Conservation (phyloP, 1,140 invertebrate species). For the Lucilia sericata region DNA sequence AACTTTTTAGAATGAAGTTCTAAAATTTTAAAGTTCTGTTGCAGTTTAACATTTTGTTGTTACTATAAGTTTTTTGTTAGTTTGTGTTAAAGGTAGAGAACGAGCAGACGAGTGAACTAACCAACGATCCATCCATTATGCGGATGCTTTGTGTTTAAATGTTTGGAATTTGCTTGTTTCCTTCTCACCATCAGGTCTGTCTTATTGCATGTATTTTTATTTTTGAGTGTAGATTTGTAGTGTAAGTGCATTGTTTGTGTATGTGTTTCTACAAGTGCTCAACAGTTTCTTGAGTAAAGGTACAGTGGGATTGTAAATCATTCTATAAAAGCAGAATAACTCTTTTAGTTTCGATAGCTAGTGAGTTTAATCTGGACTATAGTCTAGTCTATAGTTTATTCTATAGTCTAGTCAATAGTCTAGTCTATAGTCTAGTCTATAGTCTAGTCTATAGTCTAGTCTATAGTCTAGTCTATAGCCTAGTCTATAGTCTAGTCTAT, state of each 20-base stretch:
- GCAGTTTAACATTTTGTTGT: neutral
- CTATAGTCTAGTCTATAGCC: too few relatives aligned
- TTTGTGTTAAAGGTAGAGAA: neutral
- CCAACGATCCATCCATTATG: slow-evolving; percentile 10
- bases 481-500: too few relatives aligned
- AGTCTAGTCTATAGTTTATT: too few relatives aligned
- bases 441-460: too few relatives aligned
- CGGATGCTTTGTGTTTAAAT: slow-evolving; percentile 42
- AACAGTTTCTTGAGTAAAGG: neutral
- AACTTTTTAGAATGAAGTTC: slow-evolving; percentile 39
- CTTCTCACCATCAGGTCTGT: slow-evolving; percentile 13
- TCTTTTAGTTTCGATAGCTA: too few relatives aligned
- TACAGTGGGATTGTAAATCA: neutral
- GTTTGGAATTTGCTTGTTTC: slow-evolving; percentile 40
- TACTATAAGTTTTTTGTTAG: neutral
- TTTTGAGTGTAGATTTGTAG: neutral
- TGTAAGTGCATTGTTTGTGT: neutral
- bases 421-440: too few relatives aligned
- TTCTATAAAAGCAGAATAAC: too few relatives aligned
- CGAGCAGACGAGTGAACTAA: neutral
- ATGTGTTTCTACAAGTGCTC: neutral
- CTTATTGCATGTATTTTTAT: slow-evolving; percentile 1
- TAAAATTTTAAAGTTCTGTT: slow-evolving; percentile 40
- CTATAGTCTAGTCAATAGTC: too few relatives aligned
- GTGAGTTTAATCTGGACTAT: too few relatives aligned